Percentiles rank a stretch among this genome's conserved stretches.
Conservation (phyloP, 2,113 vertebrate genomes). For the Clarias macrocephalus region DNA sequence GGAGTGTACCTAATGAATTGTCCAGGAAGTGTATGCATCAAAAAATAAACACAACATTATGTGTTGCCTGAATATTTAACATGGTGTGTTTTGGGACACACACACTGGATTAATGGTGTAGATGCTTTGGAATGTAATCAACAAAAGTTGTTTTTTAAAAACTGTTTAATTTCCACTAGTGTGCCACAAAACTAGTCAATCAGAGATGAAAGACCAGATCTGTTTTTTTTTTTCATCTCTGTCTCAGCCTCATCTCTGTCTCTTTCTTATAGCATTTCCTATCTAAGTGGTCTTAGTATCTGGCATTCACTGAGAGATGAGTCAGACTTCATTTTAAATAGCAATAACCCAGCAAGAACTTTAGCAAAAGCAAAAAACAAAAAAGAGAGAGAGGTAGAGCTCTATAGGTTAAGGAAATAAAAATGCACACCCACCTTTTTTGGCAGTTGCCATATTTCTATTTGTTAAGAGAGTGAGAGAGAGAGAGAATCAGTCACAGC, state of each 20-base stretch:
- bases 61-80: background rate
- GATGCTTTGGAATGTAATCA: background rate
- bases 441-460: slow-evolving; percentile 69
- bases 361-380: background rate
- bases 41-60: background rate
- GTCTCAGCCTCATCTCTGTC: background rate
- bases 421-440: slow-evolving; percentile 67
- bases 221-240: too few species aligned
- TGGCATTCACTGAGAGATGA: background rate
- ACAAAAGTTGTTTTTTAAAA: background rate
- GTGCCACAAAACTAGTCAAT: too few species aligned
- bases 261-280: background rate
- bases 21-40: background rate
- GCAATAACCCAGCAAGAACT: background rate
- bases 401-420: too few species aligned
- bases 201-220: too few species aligned
- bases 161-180: too few species aligned
- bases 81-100: background rate
- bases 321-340: background rate
- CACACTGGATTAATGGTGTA: background rate
- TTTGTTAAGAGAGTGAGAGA: slow-evolving; percentile 26
- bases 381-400: too few species aligned
- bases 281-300: background rate
- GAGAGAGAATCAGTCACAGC: slow-evolving; percentile 59
- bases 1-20: too few species aligned